Conservation (phyloP, 1,140 invertebrate genomes). For the Apolygus lucorum region DNA sequence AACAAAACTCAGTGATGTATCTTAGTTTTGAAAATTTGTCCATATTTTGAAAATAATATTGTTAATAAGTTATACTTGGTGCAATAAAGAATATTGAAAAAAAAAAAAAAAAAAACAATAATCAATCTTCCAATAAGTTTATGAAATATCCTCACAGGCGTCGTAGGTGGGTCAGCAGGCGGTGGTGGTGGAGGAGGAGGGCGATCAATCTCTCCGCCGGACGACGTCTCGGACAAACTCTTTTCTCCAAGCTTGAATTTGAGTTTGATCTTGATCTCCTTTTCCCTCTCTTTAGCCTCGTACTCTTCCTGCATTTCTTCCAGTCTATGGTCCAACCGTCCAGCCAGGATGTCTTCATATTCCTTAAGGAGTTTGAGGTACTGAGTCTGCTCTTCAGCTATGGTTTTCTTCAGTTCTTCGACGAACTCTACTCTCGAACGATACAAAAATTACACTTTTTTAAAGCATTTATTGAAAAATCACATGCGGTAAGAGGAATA, state of each 20-base stretch:
- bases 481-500: too few species aligned
- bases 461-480: too few species aligned
- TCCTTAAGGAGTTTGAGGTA: constrained; percentile 62
- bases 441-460: too few species aligned
- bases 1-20: too few species aligned
- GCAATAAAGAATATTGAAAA: too few species aligned
- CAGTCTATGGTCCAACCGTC: constrained; percentile 60
- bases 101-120: too few species aligned
- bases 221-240: background rate
- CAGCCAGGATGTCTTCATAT: constrained; percentile 46
- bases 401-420: constrained; percentile 60
- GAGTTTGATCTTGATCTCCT: constrained; percentile 23
- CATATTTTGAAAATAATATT: too few species aligned
- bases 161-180: background rate
- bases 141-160: constrained; percentile 5
- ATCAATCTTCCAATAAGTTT: too few species aligned
- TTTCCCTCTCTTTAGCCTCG: constrained; percentile 17
- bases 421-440: constrained; percentile 68
- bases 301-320: constrained; percentile 55
- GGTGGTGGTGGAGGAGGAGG: background rate
- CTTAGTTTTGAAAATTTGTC: too few species aligned
- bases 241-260: constrained; percentile 24
- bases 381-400: constrained; percentile 57
- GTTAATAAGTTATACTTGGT: too few species aligned
- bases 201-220: background rate